Evolutionary conservation across 2,888 invertebrate species (phyloP), one percentile per base, ranked within the genome.

Genomic region (Hesperia comma): DNA sequence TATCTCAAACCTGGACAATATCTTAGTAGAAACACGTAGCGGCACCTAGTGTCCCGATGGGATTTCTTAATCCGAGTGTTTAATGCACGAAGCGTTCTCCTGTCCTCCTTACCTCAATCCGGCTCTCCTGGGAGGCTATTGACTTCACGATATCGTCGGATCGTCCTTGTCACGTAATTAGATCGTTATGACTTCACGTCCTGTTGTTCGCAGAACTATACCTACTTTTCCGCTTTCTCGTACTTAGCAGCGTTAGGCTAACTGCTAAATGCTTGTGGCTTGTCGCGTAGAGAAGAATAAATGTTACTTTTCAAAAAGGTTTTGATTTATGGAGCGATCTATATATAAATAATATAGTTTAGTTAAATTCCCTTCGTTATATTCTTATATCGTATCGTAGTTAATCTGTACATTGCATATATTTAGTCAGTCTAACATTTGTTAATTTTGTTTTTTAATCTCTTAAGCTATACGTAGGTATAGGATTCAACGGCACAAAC

Each of bases 211-310:
- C 60, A 54, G 46, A 53, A 32, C 43, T 53, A 17, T 71, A 73
- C 77, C 17, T 71, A 73, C 77, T 79, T 82, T 84, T 83, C 81
- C 83, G 83, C 83, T 86, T 86, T 86, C 85, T 77, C 79, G 73
- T 72, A 73, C 71, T 60, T 54, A 19, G 5, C 32, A 55, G 53
- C 15, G 41, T 41, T 46, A 66, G 54, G 41, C 21, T 60, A n/a
- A n/a, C n/a, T n/a, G n/a, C n/a, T n/a, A n/a, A n/a, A n/a, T n/a
- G n/a, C n/a, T n/a, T n/a, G 60, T 15, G 26, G 57, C 17, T 37
- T 37, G 49, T 51, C 6, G 1, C 8, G 37, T 37, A 8, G 37
- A 37, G 8, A 37, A 37, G 3, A 37, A 33, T 33, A 33, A 6
- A 8, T 6, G 4, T 33, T 33, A 6, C 33, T 7, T 4, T 6